Evolutionary conservation across 2,888 invertebrate genomes (phyloP).

Genomic region (Criorhina ranunculi): DNA sequence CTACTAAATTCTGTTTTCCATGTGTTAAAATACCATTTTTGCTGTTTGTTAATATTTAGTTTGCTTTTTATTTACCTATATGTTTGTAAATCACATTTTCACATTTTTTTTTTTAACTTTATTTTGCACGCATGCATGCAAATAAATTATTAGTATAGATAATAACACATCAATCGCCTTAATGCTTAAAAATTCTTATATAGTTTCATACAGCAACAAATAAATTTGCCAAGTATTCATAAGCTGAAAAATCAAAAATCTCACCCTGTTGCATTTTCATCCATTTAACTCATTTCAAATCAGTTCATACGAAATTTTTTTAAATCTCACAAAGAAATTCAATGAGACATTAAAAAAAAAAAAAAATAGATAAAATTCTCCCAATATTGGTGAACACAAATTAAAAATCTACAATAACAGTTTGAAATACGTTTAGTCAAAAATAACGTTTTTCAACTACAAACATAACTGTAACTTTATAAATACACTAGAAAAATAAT

Average conservation of each 20-base stretch:
- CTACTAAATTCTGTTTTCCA: no score
- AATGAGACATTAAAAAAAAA: slow-evolving; percentile 36
- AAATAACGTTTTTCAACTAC: slow-evolving; percentile 32
- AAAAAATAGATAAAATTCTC: slow-evolving; percentile 29
- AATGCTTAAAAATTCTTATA: slow-evolving; percentile 40
- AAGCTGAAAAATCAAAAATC: slow-evolving; percentile 31
- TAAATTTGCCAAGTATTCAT: slow-evolving; percentile 29
- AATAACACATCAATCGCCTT: slow-evolving; percentile 25
- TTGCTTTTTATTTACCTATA: slow-evolving; percentile 19
- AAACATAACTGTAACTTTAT: slow-evolving; percentile 27
- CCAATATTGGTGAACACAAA: slow-evolving; percentile 33
- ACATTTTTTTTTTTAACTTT: slow-evolving; percentile 10
- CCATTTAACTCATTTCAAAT: slow-evolving; percentile 63
- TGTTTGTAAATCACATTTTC: slow-evolving; percentile 21
- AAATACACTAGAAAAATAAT: slow-evolving; percentile 55
- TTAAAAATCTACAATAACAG: neutral
- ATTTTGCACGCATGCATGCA: slow-evolving; percentile 57
- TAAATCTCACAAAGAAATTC: slow-evolving; percentile 44
- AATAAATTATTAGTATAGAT: slow-evolving; percentile 4
- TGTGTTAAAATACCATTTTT: neutral
- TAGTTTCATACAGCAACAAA: slow-evolving; percentile 4
- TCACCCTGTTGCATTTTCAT: slow-evolving; percentile 64
- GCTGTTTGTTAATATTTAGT: slow-evolving; percentile 2
- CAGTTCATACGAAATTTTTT: slow-evolving; percentile 57
- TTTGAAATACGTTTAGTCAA: slow-evolving; percentile 22